phyloP scores from a whole-genome alignment of 2,113 vertebrate species.

The Leptodactylus fuscus region DNA sequence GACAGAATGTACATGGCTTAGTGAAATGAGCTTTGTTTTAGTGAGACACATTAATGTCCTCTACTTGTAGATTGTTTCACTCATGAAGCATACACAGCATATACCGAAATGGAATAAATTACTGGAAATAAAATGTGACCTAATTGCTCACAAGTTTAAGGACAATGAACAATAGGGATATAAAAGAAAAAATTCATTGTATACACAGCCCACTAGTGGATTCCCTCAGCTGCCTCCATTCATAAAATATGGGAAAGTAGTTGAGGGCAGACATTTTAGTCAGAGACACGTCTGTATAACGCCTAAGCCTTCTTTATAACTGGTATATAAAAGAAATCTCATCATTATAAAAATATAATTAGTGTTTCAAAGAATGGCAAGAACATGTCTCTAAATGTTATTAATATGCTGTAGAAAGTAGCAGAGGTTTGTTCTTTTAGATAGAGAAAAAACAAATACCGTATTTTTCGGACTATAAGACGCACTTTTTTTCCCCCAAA shows the following conservation, averaged over 20 bases:
- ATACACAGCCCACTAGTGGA: slow-evolving; percentile 24
- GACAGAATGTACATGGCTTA: background rate
- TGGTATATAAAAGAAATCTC: no score
- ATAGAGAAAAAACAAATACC: no score
- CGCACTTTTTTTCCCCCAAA: no score
- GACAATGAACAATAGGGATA: slow-evolving; percentile 35
- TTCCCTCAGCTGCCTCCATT: slow-evolving; percentile 32
- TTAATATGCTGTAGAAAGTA: no score
- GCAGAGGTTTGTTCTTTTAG: no score
- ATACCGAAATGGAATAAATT: background rate
- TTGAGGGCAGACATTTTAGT: background rate
- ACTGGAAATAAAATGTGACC: slow-evolving; percentile 11
- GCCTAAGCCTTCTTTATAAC: background rate
- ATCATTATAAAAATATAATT: no score
- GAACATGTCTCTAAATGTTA: no score
- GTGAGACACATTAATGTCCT: background rate
- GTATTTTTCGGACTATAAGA: no score
- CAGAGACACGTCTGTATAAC: background rate
- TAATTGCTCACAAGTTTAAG: background rate
- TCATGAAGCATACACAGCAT: background rate
- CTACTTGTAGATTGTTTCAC: background rate
- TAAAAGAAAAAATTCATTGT: slow-evolving; percentile 39
- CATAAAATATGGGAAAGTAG: slow-evolving; percentile 13
- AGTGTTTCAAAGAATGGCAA: no score
- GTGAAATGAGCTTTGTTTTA: background rate